Base-by-base conservation (phyloP, 1,140 invertebrate species). In the Ostrea denselamellosa region DNA sequence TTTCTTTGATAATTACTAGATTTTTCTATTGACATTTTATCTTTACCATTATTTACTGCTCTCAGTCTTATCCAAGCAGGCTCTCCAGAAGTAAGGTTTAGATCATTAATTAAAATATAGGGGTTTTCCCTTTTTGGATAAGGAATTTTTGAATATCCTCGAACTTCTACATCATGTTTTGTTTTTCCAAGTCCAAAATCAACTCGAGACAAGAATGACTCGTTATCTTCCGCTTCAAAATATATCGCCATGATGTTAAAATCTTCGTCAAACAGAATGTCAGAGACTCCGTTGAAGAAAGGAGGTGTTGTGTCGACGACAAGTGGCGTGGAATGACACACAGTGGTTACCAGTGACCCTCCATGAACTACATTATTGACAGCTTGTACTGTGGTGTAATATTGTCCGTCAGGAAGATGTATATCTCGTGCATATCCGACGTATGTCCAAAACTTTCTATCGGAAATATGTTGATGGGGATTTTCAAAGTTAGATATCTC, bases 101-200 rank as follows among this genome's bases (percentile, higher is more conserved):
- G 85, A 44, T 92, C 89, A 52, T 92, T 89, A 5, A 92, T 84
- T 5, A 89, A 88, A 10, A 92, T 85, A 68, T 89, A 92, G 9
- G 89, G 85, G 14, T 77, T 25, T 8, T 85, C 54, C 19, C 90
- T 85, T 0, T 87, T 86, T 14, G 87, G 83, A 54, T 88, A 85
- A 8, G 85, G 85, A 28, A 84, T 77, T 87, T 91, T 88, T 12
- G 89, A 86, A 85, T 92, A 92, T 14, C 86, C 83, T 34, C 91
- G 83, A n/a, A 93, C 85, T 85, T 84, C 86, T 3, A 91, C 91
- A 83, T 93, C 92, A 90, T 93, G 88, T 44, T 91, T 92, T 51
- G 92, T 93, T 53, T 87, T 89, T 0, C 92, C 92, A 19, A 93
- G 88, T 22, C 91, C 91, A 86, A 93, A 91, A 25, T 93, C 91